These are phyloP conservation scores for Micrasema longulum DNA, from an alignment of 1,140 invertebrate genomes.

Conservation along the genomic window DNA sequence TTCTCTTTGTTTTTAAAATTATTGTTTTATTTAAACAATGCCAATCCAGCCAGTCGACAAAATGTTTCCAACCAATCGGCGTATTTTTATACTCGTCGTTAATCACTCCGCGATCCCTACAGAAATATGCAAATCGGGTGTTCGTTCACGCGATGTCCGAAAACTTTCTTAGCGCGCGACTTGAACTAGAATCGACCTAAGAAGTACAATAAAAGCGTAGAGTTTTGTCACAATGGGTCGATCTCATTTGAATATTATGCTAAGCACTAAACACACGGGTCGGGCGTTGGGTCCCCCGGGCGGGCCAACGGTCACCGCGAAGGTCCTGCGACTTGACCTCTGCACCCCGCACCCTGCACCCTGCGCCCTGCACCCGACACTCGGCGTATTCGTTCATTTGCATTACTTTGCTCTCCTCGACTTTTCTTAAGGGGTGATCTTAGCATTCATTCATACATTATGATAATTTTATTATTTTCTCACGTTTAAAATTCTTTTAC, in stretches of 20 bases:
- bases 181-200: slow-evolving; percentile 4
- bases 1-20: too few species aligned
- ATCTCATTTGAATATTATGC: slow-evolving; percentile 34
- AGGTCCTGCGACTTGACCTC: slow-evolving; percentile 40
- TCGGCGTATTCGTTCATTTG: slow-evolving; percentile 8
- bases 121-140: background rate
- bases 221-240: slow-evolving; percentile 2
- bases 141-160: background rate
- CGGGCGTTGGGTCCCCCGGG: background rate
- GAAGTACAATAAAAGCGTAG: slow-evolving; percentile 3
- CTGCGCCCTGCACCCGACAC: background rate
- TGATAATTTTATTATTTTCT: background rate
- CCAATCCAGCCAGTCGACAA: background rate
- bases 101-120: background rate
- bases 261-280: slow-evolving; percentile 4
- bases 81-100: background rate
- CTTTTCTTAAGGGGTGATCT: background rate
- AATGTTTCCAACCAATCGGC: background rate
- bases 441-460: background rate
- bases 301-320: slow-evolving; percentile 41
- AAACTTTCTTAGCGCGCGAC: background rate
- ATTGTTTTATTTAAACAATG: too few species aligned
- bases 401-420: slow-evolving; percentile 14
- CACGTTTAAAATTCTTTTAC: slow-evolving; percentile 4
- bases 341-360: slow-evolving; percentile 1